Evolutionary conservation across 23 tunicate genomes (phyloP).

Genomic region (Corella eumyota): DNA sequence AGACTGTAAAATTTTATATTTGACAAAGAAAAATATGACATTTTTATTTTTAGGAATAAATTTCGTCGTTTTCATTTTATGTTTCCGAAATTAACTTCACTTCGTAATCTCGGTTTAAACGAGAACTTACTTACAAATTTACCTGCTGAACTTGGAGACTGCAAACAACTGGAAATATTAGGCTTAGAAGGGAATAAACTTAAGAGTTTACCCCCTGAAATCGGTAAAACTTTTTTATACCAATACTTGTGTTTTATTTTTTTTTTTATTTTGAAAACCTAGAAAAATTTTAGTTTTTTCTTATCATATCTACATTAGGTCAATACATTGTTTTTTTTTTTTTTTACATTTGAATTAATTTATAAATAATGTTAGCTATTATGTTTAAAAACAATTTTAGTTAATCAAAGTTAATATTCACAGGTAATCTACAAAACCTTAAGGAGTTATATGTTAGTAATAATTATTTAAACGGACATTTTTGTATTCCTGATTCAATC

Average conservation of each 20-base stretch:
- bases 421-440: constrained; percentile 25
- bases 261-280: too few relatives aligned
- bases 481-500: constrained; percentile 32
- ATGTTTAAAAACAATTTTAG: too few relatives aligned
- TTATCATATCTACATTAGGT: too few relatives aligned
- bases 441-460: constrained; percentile 40
- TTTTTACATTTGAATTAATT: too few relatives aligned
- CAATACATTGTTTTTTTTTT: too few relatives aligned
- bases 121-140: constrained; percentile 14
- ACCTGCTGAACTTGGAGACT: constrained; percentile 31
- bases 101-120: constrained; percentile 38
- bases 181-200: constrained; percentile 45
- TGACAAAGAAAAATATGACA: too few relatives aligned
- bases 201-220: constrained; percentile 18
- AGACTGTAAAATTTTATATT: too few relatives aligned
- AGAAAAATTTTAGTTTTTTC: too few relatives aligned
- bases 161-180: constrained; percentile 22
- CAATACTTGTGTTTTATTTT: too few relatives aligned
- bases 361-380: too few relatives aligned
- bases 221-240: constrained; percentile 23
- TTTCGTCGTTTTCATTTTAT: constrained; percentile 18
- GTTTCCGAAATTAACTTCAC: constrained; percentile 11
- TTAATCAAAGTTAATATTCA: too few relatives aligned
- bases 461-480: constrained; percentile 15
- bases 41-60: constrained; percentile 14